Evolutionary conservation across 2,797 vertebrate genomes (phyloP), one percentile per base, ranked within the genome.

Genomic region (Agapornis canus): DNA sequence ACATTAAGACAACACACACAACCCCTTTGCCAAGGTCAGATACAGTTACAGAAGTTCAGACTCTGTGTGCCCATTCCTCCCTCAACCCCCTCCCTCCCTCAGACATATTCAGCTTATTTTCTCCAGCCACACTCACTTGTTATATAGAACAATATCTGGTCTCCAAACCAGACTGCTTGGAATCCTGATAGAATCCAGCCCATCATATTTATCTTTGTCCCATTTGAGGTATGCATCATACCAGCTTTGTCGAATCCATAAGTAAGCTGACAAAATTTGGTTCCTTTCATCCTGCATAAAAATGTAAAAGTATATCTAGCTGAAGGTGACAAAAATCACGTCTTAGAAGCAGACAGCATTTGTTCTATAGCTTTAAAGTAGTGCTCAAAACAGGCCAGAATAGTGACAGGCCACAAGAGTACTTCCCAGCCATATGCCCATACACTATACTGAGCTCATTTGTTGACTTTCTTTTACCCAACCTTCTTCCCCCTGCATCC

Each of bases 191-290:
- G 99, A 99, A 97, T 99, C 99, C 64, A 99, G 97, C 27, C 99
- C 98, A 23, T 99, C 99, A 2, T 99, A 99, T 91, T 98, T 98
- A 78, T 99, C 99, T 88, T 99, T 99, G 95, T 99, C 97, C 99
- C 99, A 99, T 13, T 96, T 99, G 88, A 99, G 97, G 88, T 99
- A 99, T 1, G 99, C 99, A 37, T 99, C 99, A 3, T 98, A 94
- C 99, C 99, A 99, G 77, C 98, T 98, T 97, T 98, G 99, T 81
- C 99, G 98, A 97, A 99, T 99, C 99, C 99, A 99, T 83, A 99
- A 96, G 95, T 99, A 99, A 21, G 98, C 98, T 16, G 99, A 99
- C 94, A 99, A 96, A 94, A 99, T 99, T 96, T 99, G 99, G 96
- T 99, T 99, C 94, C 98, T 98, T 98, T 99, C 99, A 93, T 99